Percentiles rank a stretch among this genome's conserved stretches.
Evolutionary conservation across 2,113 vertebrate genomes (phyloP).

Genomic region (Choloepus hoffmanni): DNA sequence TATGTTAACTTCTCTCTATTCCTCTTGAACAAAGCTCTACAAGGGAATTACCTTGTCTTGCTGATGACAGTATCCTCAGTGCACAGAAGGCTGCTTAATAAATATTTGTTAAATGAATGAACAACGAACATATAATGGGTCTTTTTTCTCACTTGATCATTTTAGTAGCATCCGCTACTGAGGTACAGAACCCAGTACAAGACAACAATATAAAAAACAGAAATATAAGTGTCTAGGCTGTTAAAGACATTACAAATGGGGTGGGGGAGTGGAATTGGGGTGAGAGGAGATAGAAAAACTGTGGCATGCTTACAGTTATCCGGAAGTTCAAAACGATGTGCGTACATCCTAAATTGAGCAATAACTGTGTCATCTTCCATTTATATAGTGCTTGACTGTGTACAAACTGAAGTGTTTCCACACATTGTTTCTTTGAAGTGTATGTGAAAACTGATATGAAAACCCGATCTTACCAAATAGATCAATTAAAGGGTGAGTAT

Average conservation of each 20-base stretch:
- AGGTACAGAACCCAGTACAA: neutral
- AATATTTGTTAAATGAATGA: neutral
- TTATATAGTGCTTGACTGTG: neutral
- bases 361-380: neutral
- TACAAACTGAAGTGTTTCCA: neutral
- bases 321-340: neutral
- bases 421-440: neutral
- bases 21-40: neutral
- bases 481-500: conserved; percentile 48
- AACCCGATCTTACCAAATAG: conserved; percentile 62
- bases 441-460: conserved; percentile 40
- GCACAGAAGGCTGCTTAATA: neutral
- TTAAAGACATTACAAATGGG: neutral
- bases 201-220: neutral
- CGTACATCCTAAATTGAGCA: neutral
- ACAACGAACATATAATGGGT: neutral
- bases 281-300: neutral
- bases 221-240: neutral
- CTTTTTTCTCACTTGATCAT: neutral
- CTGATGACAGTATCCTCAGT: neutral
- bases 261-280: fast-evolving
- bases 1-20: neutral
- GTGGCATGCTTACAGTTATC: conserved; percentile 8
- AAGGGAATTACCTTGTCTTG: neutral
- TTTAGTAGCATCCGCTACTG: neutral